Conservation (phyloP, 2,797 vertebrate genomes). For the Rhincodon typus region DNA sequence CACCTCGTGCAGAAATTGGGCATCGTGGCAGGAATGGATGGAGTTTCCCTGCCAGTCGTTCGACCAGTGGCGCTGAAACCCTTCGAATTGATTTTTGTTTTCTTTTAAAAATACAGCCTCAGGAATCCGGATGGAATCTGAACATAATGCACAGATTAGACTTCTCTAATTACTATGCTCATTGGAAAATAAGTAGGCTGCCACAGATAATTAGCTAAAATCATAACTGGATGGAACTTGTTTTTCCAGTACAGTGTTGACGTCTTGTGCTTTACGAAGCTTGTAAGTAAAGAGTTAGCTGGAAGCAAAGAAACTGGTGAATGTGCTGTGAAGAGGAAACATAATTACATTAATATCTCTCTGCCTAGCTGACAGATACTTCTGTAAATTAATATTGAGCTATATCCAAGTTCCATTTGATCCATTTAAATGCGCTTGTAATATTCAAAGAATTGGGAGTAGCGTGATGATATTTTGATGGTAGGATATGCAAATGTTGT, state of each 20-base stretch:
- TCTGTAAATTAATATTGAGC: neutral
- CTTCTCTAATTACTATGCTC: neutral
- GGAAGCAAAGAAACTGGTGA: neutral
- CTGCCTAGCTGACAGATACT: neutral
- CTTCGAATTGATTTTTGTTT: neutral
- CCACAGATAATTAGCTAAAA: neutral
- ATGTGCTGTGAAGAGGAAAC: neutral
- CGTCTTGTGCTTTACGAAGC: neutral
- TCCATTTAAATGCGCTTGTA: neutral
- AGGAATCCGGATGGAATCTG: neutral
- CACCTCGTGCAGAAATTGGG: no score
- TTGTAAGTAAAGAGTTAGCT: neutral
- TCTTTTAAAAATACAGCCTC: neutral
- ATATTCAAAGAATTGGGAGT: neutral
- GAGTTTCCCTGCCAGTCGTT: neutral
- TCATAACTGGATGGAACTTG: neutral
- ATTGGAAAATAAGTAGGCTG: neutral
- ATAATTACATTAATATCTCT: neutral
- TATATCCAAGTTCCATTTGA: neutral
- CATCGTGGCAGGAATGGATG: no score
- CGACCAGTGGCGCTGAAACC: neutral
- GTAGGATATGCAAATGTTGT: neutral
- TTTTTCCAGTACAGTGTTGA: neutral
- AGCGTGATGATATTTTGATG: neutral
- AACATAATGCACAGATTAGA: neutral